Evolutionary conservation across 1,140 invertebrate species (phyloP).

Genomic region (Drosophila orena): DNA sequence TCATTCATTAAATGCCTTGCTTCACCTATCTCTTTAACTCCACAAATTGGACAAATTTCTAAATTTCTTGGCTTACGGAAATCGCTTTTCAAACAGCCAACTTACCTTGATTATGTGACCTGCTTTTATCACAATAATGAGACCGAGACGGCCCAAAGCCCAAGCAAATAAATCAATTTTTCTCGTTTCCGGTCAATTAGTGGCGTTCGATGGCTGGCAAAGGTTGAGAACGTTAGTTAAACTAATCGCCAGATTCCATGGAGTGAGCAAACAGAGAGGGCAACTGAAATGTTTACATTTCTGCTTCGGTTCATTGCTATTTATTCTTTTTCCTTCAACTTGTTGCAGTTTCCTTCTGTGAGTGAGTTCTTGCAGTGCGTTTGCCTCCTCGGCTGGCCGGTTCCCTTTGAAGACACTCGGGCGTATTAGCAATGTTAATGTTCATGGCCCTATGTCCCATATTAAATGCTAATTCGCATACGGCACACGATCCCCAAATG

Average conservation of each 20-base stretch:
- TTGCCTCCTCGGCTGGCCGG: slow-evolving; percentile 2
- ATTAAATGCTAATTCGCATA: slow-evolving; percentile 77
- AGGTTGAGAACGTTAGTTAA: slow-evolving; percentile 24
- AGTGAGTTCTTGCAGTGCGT: background rate
- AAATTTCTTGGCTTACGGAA: slow-evolving; percentile 33
- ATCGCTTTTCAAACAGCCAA: slow-evolving; percentile 42
- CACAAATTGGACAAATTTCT: slow-evolving; percentile 31
- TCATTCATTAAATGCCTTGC: background rate
- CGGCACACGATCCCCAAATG: slow-evolving; percentile 40
- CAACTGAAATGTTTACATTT: slow-evolving; percentile 16
- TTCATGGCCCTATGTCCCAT: slow-evolving; percentile 61
- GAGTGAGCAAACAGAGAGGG: slow-evolving; percentile 35
- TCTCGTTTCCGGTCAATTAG: slow-evolving; percentile 66
- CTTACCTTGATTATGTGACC: slow-evolving; percentile 41
- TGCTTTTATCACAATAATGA: slow-evolving; percentile 33
- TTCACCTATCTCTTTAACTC: slow-evolving; percentile 11
- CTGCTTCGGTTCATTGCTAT: background rate
- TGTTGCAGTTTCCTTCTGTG: slow-evolving; percentile 10
- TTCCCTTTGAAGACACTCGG: slow-evolving; percentile 7
- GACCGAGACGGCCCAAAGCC: slow-evolving; percentile 29
- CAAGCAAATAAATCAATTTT: slow-evolving; percentile 67
- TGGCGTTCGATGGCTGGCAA: slow-evolving; percentile 29
- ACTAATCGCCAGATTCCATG: slow-evolving; percentile 3
- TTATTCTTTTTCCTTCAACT: slow-evolving; percentile 1
- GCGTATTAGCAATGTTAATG: slow-evolving; percentile 76